Evolutionary conservation across 30 jellyfish, hydroid and myxozoan genomes (phyloP).

Genomic region (Pelagia noctiluca): DNA sequence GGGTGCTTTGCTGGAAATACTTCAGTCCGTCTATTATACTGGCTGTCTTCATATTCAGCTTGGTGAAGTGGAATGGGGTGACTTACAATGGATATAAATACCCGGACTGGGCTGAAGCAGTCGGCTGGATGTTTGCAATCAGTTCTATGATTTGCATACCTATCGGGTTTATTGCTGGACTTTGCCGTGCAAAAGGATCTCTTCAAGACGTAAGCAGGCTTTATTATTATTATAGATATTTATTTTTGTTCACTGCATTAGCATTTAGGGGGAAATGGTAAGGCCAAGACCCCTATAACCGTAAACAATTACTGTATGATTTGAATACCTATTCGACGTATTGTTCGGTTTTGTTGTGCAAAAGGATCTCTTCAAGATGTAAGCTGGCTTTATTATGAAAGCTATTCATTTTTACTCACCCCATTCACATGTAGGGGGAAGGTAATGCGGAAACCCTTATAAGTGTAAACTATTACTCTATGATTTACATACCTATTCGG

Average conservation of each 20-base stretch:
- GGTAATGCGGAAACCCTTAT: too few relatives aligned
- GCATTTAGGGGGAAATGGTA: too few relatives aligned
- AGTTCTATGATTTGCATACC: constrained; percentile 84
- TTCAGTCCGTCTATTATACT: constrained; percentile 71
- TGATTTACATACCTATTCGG: constrained; percentile 85
- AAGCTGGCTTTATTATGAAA: background rate
- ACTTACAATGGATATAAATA: constrained; percentile 60
- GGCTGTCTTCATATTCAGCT: constrained; percentile 64
- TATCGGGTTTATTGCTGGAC: constrained; percentile 61
- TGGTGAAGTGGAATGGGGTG: constrained; percentile 78
- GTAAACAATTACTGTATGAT: too few relatives aligned
- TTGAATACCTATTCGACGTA: constrained; percentile 76
- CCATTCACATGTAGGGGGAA: too few relatives aligned
- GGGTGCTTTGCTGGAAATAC: constrained; percentile 85
- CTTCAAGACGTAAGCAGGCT: constrained; percentile 43
- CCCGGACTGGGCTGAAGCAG: constrained; percentile 91
- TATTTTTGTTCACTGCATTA: too few relatives aligned
- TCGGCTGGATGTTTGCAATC: constrained; percentile 87
- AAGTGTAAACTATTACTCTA: too few relatives aligned
- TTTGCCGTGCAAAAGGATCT: constrained; percentile 39
- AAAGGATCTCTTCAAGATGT: constrained; percentile 68
- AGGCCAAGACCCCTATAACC: too few relatives aligned
- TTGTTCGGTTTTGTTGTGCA: constrained; percentile 22
- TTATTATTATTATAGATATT: too few relatives aligned
- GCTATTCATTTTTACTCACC: too few relatives aligned